phyloP scores from a whole-genome alignment of 2,797 vertebrate species.

The Sus cebifrons region DNA sequence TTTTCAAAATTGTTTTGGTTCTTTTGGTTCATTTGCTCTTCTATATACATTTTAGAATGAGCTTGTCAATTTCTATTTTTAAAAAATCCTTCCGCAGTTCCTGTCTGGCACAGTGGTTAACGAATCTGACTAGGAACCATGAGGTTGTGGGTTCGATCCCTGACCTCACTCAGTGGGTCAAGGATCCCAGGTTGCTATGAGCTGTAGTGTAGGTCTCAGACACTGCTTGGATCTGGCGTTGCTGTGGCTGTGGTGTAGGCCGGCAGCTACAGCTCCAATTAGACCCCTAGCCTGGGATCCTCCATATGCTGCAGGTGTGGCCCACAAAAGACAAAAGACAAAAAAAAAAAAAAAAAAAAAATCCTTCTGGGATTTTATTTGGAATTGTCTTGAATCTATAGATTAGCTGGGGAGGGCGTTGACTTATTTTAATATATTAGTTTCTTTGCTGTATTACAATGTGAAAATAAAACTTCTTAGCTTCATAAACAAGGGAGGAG shows the following conservation, averaged over 20 bases:
- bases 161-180: no score
- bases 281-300: no score
- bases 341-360: background rate
- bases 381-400: background rate
- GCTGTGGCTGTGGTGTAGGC: no score
- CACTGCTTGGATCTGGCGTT: no score
- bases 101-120: no score
- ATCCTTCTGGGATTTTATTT: slow-evolving; percentile 29
- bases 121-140: no score
- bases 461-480: slow-evolving; percentile 11
- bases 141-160: no score
- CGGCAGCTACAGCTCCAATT: no score
- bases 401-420: background rate
- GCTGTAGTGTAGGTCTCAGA: no score
- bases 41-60: background rate
- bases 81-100: background rate
- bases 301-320: no score
- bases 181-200: no score
- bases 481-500: slow-evolving; percentile 29
- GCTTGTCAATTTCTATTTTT: background rate
- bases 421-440: slow-evolving; percentile 32
- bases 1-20: slow-evolving; percentile 26
- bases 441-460: slow-evolving; percentile 24
- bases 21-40: slow-evolving; percentile 21
- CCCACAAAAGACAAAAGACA: no score